A percentile compares a stretch with the other conserved stretches of the same genome.
phyloP scores from a whole-genome alignment of 1,140 invertebrate species.

The Galleria mellonella region DNA sequence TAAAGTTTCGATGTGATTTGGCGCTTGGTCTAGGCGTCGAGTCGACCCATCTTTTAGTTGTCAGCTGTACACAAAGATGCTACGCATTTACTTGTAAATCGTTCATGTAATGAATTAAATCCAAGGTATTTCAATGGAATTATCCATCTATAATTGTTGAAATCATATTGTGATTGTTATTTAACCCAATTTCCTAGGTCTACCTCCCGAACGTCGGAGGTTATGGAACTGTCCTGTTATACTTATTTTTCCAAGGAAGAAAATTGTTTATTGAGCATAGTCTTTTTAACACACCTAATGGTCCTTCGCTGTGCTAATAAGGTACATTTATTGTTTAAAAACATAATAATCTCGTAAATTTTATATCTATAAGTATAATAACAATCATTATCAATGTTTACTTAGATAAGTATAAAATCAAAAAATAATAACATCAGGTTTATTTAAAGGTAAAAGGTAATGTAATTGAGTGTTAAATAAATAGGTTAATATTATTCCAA shows the following conservation, averaged over 20 bases:
- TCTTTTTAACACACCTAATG: slow-evolving; percentile 61
- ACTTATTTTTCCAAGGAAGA: slow-evolving; percentile 59
- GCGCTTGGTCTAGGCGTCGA: slow-evolving; percentile 50
- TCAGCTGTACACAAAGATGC: slow-evolving; percentile 71
- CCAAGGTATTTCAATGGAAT: slow-evolving; percentile 35
- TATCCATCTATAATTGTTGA: slow-evolving; percentile 19
- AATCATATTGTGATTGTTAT: slow-evolving; percentile 30
- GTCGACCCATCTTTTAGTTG: slow-evolving; percentile 66
- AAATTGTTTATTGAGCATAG: slow-evolving; percentile 48
- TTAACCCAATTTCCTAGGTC: slow-evolving; percentile 55
- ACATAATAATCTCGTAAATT: slow-evolving; percentile 14
- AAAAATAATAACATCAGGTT: too few species aligned
- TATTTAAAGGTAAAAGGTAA: too few species aligned
- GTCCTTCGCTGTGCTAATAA: slow-evolving; percentile 48
- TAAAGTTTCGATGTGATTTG: slow-evolving; percentile 37
- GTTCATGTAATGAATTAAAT: slow-evolving; percentile 67
- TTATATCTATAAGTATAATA: slow-evolving; percentile 31
- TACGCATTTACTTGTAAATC: slow-evolving; percentile 59
- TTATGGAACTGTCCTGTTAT: slow-evolving; percentile 65
- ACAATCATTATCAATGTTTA: slow-evolving; percentile 58
- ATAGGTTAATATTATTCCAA: too few species aligned
- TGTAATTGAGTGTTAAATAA: too few species aligned
- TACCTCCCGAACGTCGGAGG: slow-evolving; percentile 57
- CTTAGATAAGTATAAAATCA: slow-evolving; percentile 39
- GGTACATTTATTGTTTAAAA: slow-evolving; percentile 38